Percentiles rank a stretch among this genome's conserved stretches.
Evolutionary conservation across 2,113 vertebrate genomes (phyloP).

Genomic region (Micronycteris hirsuta): DNA sequence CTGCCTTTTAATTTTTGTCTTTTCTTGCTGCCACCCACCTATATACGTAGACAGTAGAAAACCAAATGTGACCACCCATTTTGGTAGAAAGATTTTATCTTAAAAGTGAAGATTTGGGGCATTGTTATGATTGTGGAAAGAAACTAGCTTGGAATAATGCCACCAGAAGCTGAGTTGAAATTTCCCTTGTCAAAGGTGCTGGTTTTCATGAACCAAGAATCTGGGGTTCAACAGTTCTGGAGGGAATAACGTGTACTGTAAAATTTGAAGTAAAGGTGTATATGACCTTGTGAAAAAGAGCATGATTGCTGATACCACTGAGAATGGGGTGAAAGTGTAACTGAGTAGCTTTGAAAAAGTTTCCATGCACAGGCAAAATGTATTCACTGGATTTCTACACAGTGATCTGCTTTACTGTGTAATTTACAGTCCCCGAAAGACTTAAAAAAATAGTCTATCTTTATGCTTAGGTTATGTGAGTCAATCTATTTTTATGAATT

Average conservation of each 20-base stretch:
- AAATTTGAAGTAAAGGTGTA: slow-evolving; percentile 25
- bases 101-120: slow-evolving; percentile 26
- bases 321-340: slow-evolving; percentile 48
- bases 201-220: slow-evolving; percentile 39
- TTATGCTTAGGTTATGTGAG: slow-evolving; percentile 61
- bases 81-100: neutral
- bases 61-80: neutral
- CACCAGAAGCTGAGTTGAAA: slow-evolving; percentile 22
- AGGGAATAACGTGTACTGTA: slow-evolving; percentile 39
- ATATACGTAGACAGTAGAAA: neutral
- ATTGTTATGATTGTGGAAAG: slow-evolving; percentile 6
- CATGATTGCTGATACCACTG: slow-evolving; percentile 52
- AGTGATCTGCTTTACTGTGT: slow-evolving; percentile 73
- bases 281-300: slow-evolving; percentile 40
- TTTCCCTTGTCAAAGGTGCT: slow-evolving; percentile 68
- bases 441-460: slow-evolving; percentile 72
- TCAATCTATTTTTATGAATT: neutral
- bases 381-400: slow-evolving; percentile 67
- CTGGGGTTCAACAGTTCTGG: slow-evolving; percentile 38
- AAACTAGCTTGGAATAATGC: slow-evolving; percentile 26
- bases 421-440: slow-evolving; percentile 64
- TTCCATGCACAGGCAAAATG: slow-evolving; percentile 51
- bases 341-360: slow-evolving; percentile 43
- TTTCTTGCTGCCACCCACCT: slow-evolving; percentile 46
- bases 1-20: slow-evolving; percentile 50